Evolutionary conservation across 2,888 invertebrate species (phyloP).

Genomic region (Thymelicus sylvestris): DNA sequence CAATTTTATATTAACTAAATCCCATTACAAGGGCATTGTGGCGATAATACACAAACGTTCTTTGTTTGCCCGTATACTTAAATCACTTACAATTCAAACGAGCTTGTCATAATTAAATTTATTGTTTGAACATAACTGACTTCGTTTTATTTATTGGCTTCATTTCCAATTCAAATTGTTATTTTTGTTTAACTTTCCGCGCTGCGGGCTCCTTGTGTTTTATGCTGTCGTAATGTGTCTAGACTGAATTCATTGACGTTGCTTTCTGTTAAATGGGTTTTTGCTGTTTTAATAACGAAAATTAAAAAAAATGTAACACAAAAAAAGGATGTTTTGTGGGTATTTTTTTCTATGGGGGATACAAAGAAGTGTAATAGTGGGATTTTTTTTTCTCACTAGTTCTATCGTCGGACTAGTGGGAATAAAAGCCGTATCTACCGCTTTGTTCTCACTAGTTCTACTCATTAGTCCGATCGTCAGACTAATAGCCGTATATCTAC

Average conservation of each 20-base stretch:
- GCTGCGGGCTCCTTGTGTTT: conserved; percentile 53
- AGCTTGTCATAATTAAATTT: conserved; percentile 69
- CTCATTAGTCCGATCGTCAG: no score
- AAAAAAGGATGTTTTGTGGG: no score
- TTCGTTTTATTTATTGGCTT: conserved; percentile 65
- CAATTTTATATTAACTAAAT: conserved; percentile 8
- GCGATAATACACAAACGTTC: conserved; percentile 11
- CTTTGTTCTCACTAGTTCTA: no score
- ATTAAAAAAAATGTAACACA: no score
- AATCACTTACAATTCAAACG: conserved; percentile 58
- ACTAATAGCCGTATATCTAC: no score
- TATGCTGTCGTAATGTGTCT: conserved; percentile 38
- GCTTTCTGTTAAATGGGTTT: neutral
- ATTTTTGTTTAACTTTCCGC: conserved; percentile 53
- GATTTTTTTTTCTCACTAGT: no score
- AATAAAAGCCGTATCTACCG: no score
- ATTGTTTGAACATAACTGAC: conserved; percentile 66
- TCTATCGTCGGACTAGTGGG: no score
- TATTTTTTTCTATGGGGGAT: no score
- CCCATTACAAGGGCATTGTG: conserved; percentile 15
- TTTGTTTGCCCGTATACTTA: conserved; percentile 26
- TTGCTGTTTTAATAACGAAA: conserved; percentile 5
- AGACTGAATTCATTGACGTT: conserved; percentile 38
- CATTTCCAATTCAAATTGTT: conserved; percentile 29
- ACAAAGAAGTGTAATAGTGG: no score